Evolutionary conservation across 2,797 vertebrate species (phyloP).

Genomic region (Pelodytes ibericus): DNA sequence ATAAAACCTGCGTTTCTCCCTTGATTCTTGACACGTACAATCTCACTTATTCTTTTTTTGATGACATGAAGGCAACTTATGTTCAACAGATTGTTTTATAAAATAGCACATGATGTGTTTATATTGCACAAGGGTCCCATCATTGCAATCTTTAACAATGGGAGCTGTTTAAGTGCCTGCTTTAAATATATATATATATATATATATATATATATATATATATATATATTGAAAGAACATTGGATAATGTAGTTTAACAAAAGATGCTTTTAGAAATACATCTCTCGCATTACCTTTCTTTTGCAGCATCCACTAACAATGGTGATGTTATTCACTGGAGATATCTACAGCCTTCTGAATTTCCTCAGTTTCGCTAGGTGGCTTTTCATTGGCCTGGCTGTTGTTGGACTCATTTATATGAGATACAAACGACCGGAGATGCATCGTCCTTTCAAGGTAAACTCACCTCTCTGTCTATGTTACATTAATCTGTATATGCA

Average conservation of each 20-base stretch:
- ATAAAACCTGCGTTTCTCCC: not conserved
- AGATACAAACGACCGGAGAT: conserved; percentile 89
- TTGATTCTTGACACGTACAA: not conserved
- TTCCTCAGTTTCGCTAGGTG: conserved; percentile 97
- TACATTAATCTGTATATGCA: conserved; percentile 60
- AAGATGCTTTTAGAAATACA: not conserved
- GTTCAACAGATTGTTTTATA: not conserved
- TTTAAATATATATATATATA: not conserved
- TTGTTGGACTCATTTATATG: conserved; percentile 91
- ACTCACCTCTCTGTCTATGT: conserved; percentile 59
- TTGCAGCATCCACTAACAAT: conserved; percentile 89
- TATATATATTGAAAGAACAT: not conserved
- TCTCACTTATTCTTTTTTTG: not conserved
- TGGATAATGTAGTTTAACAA: not conserved
- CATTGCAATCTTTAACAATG: not conserved
- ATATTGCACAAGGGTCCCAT: not conserved
- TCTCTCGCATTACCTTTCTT: conserved; percentile 53
- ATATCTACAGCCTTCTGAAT: conserved; percentile 94
- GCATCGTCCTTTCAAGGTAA: conserved; percentile 95
- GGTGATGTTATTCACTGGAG: conserved; percentile 88
- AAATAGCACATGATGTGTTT: not conserved
- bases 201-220: too few relatives aligned
- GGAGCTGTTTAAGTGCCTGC: not conserved
- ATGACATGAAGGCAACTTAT: not conserved
- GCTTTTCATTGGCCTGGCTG: conserved; percentile 94